phyloP scores from a whole-genome alignment of 2,888 invertebrate species.

The Clostera curtula region DNA sequence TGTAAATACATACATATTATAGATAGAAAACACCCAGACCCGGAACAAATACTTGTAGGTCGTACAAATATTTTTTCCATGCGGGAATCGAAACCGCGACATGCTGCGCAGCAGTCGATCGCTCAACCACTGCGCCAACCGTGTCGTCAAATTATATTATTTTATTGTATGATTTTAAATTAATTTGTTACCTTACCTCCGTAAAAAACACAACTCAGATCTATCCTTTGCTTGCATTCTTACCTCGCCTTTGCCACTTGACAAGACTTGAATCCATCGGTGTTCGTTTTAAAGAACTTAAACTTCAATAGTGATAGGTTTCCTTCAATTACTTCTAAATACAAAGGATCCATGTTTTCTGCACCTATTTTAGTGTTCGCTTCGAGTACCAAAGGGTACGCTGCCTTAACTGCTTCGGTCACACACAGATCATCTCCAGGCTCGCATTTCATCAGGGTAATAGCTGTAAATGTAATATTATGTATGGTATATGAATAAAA shows the following conservation, averaged over 20 bases:
- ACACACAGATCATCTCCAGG: slow-evolving; percentile 24
- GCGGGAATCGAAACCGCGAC: too few relatives aligned
- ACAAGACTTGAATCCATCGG: slow-evolving; percentile 30
- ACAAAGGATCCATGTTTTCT: slow-evolving; percentile 28
- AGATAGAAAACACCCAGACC: too few relatives aligned
- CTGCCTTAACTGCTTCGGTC: slow-evolving; percentile 14
- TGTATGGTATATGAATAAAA: too few relatives aligned
- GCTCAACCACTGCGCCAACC: too few relatives aligned
- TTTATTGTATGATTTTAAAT: too few relatives aligned
- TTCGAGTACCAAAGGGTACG: slow-evolving; percentile 15
- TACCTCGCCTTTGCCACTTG: slow-evolving; percentile 24
- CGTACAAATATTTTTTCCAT: too few relatives aligned
- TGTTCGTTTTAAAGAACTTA: slow-evolving; percentile 21
- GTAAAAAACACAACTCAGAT: too few relatives aligned
- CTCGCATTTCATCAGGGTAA: slow-evolving; percentile 22
- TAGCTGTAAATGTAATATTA: slow-evolving; percentile 8
- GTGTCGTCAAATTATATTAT: too few relatives aligned
- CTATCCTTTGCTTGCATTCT: slow-evolving; percentile 9
- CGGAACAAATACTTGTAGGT: too few relatives aligned
- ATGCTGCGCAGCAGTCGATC: too few relatives aligned
- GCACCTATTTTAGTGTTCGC: slow-evolving; percentile 24
- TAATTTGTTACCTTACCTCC: too few relatives aligned
- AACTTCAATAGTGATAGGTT: slow-evolving; percentile 24
- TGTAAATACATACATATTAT: too few relatives aligned
- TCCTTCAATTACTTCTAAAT: slow-evolving; percentile 22